Evolutionary conservation across 2,888 invertebrate species (phyloP).

Genomic region (Pristionchus arcanus): DNA sequence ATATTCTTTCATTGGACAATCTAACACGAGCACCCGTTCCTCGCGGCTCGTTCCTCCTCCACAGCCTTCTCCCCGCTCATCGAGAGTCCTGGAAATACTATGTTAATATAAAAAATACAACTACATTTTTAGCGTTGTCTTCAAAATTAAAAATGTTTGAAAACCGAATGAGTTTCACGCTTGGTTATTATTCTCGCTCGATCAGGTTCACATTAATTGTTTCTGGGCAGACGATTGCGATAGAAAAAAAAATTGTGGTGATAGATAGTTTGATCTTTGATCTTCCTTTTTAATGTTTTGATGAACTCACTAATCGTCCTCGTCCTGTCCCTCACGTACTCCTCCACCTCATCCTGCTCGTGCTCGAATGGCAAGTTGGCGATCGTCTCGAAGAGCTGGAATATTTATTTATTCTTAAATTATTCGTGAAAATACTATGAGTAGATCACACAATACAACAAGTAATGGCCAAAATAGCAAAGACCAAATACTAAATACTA

Average conservation of each 20-base stretch:
- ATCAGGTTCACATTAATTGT: no score
- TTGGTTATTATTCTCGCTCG: no score
- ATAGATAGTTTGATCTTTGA: no score
- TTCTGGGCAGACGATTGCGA: no score
- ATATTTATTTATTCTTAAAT: not conserved
- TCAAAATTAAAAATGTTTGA: no score
- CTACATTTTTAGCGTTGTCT: no score
- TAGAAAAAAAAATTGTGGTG: no score
- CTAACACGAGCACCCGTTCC: not conserved
- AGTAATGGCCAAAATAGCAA: no score
- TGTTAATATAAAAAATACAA: not conserved
- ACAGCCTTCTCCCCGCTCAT: not conserved
- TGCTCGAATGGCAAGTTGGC: slow-evolving; percentile 15
- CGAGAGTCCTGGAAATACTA: slow-evolving; percentile 17
- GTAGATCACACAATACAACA: no score
- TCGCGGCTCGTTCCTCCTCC: not conserved
- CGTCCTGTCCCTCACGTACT: slow-evolving; percentile 12
- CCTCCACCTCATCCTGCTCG: not conserved
- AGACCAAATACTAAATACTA: no score
- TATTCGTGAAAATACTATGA: no score
- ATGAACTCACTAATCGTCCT: slow-evolving; percentile 16
- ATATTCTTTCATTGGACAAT: not conserved
- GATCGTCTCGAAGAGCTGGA: slow-evolving; percentile 39
- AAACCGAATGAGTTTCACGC: no score
- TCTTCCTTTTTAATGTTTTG: not conserved